Evolutionary conservation across 2,797 vertebrate species (phyloP), one percentile per base, ranked within the genome.

Genomic region (Esox masquinongy): DNA sequence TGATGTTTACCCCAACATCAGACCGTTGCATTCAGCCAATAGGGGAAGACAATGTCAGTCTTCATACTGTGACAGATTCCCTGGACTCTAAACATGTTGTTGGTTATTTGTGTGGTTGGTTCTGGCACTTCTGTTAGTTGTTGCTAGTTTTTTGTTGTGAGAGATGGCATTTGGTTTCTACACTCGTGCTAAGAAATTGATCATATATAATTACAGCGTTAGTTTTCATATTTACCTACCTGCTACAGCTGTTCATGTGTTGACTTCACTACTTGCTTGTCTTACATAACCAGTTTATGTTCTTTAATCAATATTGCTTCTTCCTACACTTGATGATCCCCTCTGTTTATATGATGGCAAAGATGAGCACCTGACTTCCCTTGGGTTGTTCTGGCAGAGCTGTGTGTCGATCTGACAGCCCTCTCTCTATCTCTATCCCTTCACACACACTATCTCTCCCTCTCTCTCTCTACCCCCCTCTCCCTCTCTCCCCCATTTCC

Each of bases 171-270:
- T 17, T 64, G 36, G 17, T n/a, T 16, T 53, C 63, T 4, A 9
- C 74, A n/a, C 73, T 11, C 70, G 43, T 64, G 49, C 78, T 68
- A 70, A 31, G 56, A 31, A 70, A 85, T 84, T 80, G 79, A 89
- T 85, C 75, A 77, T 61, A 16, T 75, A 50, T 74, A 53, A n/a
- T n/a, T 78, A 78, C 61, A 68, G 68, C 74, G 16, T 39, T 49
- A 72, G 56, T 16, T 43, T 16, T 43, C 16, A 29, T 49, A 26
- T 34, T 17, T 1, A 59, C 76, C 51, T 19, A n/a, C n/a, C 73
- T 61, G 61, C 74, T 39, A 1, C 29, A 17, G 2, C 67, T 67
- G 36, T 31, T 5, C 39, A 24, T 1, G 47, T 70, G 36, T 24
- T 51, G 2, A 26, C 22, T 63, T 51, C 11, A 26, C 22, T 63